Percentiles rank a stretch among this genome's conserved stretches.
Conservation (phyloP, 2,888 invertebrate species). For the Mesochorus sp. region DNA sequence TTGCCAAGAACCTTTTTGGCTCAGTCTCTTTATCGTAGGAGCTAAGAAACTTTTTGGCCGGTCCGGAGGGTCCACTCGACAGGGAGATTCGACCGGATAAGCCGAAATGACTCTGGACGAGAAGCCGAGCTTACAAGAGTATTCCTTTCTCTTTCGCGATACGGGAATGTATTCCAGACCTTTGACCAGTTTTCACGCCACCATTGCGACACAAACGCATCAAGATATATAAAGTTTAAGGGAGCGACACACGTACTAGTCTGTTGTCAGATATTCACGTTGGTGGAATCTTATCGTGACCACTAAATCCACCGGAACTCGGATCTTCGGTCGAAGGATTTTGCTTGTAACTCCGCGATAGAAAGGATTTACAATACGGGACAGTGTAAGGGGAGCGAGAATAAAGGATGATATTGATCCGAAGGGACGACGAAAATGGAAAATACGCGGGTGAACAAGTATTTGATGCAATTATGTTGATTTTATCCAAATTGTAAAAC, state of each 20-base stretch:
- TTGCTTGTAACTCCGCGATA: background rate
- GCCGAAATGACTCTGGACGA: constrained; percentile 15
- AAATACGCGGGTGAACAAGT: no score
- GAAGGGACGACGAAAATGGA: background rate
- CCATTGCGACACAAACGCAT: constrained; percentile 45
- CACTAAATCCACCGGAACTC: constrained; percentile 28
- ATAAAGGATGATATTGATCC: background rate
- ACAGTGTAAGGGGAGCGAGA: no score
- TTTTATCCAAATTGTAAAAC: no score
- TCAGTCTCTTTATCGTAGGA: background rate
- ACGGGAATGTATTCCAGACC: constrained; percentile 18
- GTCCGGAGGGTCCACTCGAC: constrained; percentile 13
- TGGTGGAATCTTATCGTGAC: constrained; percentile 33
- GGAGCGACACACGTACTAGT: background rate
- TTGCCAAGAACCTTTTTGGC: constrained; percentile 21
- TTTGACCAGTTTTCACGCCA: constrained; percentile 2
- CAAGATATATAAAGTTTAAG: constrained; percentile 45
- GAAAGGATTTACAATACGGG: background rate
- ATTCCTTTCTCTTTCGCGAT: background rate
- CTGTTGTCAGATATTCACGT: constrained; percentile 25
- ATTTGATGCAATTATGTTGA: no score
- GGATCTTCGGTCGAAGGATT: background rate
- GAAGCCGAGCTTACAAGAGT: constrained; percentile 6
- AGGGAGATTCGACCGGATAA: constrained; percentile 51
- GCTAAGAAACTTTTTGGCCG: constrained; percentile 20